A percentile compares a stretch with the other conserved stretches of the same genome.
Conservation (phyloP, 1,140 invertebrate species). For the Papilio machaon region DNA sequence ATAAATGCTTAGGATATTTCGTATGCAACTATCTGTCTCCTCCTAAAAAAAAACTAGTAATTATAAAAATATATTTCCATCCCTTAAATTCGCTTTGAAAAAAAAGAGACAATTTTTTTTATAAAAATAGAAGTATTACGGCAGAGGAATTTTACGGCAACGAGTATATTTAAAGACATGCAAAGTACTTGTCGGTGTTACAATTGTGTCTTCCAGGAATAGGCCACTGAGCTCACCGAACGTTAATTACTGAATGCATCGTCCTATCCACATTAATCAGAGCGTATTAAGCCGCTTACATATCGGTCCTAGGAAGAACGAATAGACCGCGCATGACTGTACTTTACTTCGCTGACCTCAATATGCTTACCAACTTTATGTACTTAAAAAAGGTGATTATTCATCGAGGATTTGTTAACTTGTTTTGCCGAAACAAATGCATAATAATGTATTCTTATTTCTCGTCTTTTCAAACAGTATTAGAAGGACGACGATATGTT, state of each 20-base stretch:
- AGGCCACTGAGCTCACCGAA: constrained; percentile 44
- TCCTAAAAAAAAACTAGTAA: too few species aligned
- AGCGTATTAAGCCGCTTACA: constrained; percentile 45
- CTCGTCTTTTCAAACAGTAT: too few species aligned
- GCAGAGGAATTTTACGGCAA: too few species aligned
- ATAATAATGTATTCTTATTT: too few species aligned
- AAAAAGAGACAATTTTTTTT: neutral
- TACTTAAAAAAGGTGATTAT: neutral
- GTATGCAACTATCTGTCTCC: too few species aligned
- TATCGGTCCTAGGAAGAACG: constrained; percentile 42
- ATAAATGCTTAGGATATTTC: too few species aligned
- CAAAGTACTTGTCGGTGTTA: constrained; percentile 16
- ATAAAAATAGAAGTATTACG: too few species aligned
- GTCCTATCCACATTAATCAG: constrained; percentile 45
- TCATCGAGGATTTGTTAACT: neutral
- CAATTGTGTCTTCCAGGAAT: constrained; percentile 46
- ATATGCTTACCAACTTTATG: neutral
- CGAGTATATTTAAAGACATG: constrained; percentile 22
- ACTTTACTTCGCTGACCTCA: constrained; percentile 11
- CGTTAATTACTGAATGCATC: constrained; percentile 47
- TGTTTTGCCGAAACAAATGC: too few species aligned
- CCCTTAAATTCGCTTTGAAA: neutral
- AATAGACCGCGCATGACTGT: constrained; percentile 9
- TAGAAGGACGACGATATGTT: too few species aligned
- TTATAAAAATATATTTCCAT: neutral